Evolutionary conservation across 2,888 invertebrate species (phyloP), one percentile per base, ranked within the genome.

Genomic region (Entomobrya proxima): DNA sequence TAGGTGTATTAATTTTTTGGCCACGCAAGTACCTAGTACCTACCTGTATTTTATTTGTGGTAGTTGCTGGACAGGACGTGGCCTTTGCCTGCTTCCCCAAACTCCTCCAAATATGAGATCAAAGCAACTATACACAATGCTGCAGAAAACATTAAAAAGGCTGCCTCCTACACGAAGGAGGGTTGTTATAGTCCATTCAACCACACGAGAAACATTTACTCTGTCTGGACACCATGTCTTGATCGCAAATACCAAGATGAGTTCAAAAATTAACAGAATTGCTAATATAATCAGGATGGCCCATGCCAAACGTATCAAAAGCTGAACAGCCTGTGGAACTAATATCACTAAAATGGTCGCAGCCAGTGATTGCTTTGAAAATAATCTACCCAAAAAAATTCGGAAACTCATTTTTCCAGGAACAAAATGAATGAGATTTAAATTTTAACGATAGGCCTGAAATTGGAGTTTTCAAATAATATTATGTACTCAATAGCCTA

Each of bases 201-300:
- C 1, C 7, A 83, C 69, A 21, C 67, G 37, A 21, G 40, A n/a
- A 2, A 50, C 35, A n/a, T 83, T 77, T 0, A 83, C 35, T 55
- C 4, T 64, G n/a, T 76, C 30, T 4, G 76, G 83, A 44, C 52
- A 83, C 52, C 30, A 83, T 15, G 32, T 21, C 40, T 67, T 83
- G 7, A 83, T 13, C 0, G 77, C 18, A 18, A 75, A 24, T 2
- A 82, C 37, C 1, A 55, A 11, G 18, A 30, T 15, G 2, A 82
- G 7, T 55, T 83, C 83, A 0, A 52, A 27, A 9, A 37, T 21
- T 9, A 83, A 21, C 13, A 76, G 55, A 2, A 67, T 2, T 1
- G 50, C 13, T 18, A 83, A 0, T 6, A 67, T 40, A 11, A 64
- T 35, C 0, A 82, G 24, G 21, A 82, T 47, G 24, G 61, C 61